Conservation (phyloP, 1,140 invertebrate species). For the Orchestia grillus region DNA sequence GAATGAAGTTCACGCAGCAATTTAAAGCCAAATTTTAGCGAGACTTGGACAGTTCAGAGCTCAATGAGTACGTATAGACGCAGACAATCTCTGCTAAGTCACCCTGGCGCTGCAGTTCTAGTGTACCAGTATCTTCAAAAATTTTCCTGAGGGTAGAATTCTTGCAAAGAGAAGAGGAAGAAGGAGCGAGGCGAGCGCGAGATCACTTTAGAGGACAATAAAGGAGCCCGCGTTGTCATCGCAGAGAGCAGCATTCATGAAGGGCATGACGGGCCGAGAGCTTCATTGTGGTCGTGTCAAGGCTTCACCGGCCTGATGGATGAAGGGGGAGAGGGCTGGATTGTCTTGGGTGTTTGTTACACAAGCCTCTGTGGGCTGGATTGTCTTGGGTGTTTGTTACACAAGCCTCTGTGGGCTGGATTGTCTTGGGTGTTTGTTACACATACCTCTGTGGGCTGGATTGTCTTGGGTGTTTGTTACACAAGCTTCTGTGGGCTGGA, state of each 20-base stretch:
- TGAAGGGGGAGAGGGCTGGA: neutral
- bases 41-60: neutral
- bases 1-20: neutral
- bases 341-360: neutral
- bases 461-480: neutral
- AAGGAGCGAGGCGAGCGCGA: neutral
- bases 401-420: neutral
- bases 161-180: neutral
- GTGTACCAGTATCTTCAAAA: neutral
- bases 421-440: neutral
- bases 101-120: neutral
- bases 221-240: neutral
- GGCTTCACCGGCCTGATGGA: neutral
- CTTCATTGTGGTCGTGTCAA: neutral
- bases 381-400: too few species aligned
- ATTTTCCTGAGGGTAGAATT: neutral
- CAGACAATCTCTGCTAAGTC: neutral
- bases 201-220: neutral
- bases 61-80: neutral
- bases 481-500: neutral
- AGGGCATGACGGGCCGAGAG: slow-evolving; percentile 16
- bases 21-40: neutral
- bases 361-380: neutral
- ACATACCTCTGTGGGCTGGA: neutral
- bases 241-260: neutral